A percentile compares a stretch with the other conserved stretches of the same genome.
Conservation (phyloP, 2,888 invertebrate species). For the Alviniconcha strummeri region DNA sequence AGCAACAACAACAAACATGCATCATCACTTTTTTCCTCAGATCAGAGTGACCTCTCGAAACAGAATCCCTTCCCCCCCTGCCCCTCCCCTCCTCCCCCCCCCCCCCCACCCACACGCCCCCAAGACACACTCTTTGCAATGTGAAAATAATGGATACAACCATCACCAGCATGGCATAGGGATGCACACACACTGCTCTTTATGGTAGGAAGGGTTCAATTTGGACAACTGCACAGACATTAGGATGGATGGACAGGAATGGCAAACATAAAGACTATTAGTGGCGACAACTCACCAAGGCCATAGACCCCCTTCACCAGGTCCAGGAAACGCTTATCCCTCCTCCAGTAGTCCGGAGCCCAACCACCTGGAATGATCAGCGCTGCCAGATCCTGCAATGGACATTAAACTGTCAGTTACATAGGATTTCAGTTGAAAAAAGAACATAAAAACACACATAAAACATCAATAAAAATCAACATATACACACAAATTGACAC, state of each 20-base stretch:
- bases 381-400: constrained; percentile 52
- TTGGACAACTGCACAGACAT: too few species aligned
- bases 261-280: too few species aligned
- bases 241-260: too few species aligned
- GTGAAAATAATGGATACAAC: too few species aligned
- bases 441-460: not conserved
- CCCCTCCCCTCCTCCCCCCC: too few species aligned
- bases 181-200: not conserved
- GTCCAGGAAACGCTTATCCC: constrained; percentile 60
- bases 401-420: not conserved
- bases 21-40: not conserved
- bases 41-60: not conserved
- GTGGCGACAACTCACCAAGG: constrained; percentile 42
- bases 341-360: constrained; percentile 64
- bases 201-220: too few species aligned
- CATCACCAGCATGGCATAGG: too few species aligned
- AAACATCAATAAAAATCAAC: not conserved
- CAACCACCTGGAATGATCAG: constrained; percentile 68
- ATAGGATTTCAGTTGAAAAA: too few species aligned
- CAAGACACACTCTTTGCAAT: too few species aligned
- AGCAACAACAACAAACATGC: not conserved
- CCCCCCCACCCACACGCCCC: too few species aligned
- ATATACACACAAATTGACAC: not conserved
- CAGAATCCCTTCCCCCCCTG: too few species aligned
- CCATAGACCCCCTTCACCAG: constrained; percentile 56